A percentile compares a stretch with the other conserved stretches of the same genome.
Evolutionary conservation across 2,888 invertebrate species (phyloP).

Genomic region (Ectemnius lituratus): DNA sequence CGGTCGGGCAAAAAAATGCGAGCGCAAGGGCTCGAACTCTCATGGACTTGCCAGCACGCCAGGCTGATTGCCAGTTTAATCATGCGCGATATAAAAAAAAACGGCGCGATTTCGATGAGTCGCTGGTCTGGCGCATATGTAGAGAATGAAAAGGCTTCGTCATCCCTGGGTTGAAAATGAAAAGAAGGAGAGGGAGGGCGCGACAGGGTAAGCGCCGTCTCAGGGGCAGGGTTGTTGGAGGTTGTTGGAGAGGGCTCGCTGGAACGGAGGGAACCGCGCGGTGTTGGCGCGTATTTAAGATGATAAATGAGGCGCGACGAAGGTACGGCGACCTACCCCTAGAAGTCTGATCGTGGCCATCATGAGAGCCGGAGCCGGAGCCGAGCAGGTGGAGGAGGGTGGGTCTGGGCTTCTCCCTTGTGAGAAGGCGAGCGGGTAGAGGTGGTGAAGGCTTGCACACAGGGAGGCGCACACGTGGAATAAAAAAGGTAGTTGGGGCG

Average conservation of each 20-base stretch:
- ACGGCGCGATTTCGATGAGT: no score
- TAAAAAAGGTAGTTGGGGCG: constrained; percentile 15
- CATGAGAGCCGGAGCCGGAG: constrained; percentile 24
- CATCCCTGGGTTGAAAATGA: no score
- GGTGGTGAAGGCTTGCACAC: background rate
- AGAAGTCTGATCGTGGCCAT: constrained; percentile 23
- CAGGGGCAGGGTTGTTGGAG: background rate
- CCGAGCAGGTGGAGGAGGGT: constrained; percentile 11
- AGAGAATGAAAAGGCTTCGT: no score
- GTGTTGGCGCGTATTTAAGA: constrained; percentile 43
- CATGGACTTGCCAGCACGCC: no score
- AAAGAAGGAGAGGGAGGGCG: no score
- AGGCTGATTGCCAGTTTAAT: no score
- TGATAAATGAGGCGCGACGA: constrained; percentile 47
- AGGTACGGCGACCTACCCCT: constrained; percentile 48
- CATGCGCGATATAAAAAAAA: no score
- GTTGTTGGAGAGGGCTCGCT: constrained; percentile 7
- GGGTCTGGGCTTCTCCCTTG: background rate
- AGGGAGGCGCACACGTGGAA: constrained; percentile 42
- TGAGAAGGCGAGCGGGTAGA: background rate
- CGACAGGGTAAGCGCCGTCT: no score
- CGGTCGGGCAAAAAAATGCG: background rate
- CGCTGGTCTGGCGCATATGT: no score
- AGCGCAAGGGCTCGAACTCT: background rate
- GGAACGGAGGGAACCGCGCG: constrained; percentile 25